Evolutionary conservation across 2,888 invertebrate species (phyloP), one percentile per base, ranked within the genome.

Genomic region (Erebia aethiops): DNA sequence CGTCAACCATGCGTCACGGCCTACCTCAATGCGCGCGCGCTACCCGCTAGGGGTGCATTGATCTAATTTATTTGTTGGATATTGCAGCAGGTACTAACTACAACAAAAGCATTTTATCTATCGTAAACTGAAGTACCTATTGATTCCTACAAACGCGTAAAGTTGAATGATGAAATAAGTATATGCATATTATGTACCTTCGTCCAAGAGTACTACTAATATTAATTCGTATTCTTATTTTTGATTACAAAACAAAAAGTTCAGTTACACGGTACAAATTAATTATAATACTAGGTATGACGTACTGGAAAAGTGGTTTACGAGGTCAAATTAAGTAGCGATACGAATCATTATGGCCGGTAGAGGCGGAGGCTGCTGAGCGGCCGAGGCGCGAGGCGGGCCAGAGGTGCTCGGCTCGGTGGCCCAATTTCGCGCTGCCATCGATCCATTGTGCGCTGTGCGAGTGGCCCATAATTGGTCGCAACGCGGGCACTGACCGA

Each of bases 11-110:
- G 87, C 94, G 94, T 94, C 94, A 94, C 91, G 92, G 88, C 94
- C 94, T 93, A 94, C 94, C 94, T 94, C 94, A 93, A 94, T 92
- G 90, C 91, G 93, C 89, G 91, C 90, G 92, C 92, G 91, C 92
- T 89, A 91, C 88, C 88, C 82, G 85, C 86, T 86, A 89, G 92
- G 91, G 93, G 87, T 93, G 91, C 87, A 88, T 84, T 83, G 84
- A 81, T 85, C 87, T 81, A 84, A 87, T 87, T 87, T 85, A 84
- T 87, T 85, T 83, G 83, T 78, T 82, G 74, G 79, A 79, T 41
- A 43, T 16, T 16, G 8, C 7, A 62, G 62, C 63, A 21, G 43
- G 63, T 51, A 13, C 9, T 1, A 16, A 5, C 2, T 41, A 13
- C 41, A n/a, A 11, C 43, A 11, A 9, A 16, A 16, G 16, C 1